Evolutionary conservation across 1,140 invertebrate species (phyloP).

Genomic region (Liolophura sinensis): DNA sequence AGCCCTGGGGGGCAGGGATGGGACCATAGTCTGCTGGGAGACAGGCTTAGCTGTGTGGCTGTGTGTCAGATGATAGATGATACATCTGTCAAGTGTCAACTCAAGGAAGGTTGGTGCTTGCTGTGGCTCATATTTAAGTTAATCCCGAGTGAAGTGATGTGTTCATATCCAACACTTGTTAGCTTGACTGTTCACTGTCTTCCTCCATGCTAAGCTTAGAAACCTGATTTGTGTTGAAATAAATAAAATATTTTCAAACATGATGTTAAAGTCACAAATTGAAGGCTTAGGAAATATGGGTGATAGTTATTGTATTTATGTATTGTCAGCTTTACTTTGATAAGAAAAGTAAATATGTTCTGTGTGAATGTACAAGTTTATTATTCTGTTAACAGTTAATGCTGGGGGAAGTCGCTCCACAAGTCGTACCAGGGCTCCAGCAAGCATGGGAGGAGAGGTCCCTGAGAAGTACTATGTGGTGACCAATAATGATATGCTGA

Average conservation of each 20-base stretch:
- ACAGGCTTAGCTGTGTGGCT: constrained; percentile 74
- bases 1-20: constrained; percentile 73
- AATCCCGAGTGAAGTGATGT: too few species aligned
- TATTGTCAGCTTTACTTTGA: neutral
- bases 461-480: constrained; percentile 76
- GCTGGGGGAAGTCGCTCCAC: neutral
- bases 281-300: neutral
- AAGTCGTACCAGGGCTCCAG: constrained; percentile 30
- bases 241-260: too few species aligned
- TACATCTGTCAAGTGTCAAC: constrained; percentile 63
- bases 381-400: neutral
- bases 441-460: constrained; percentile 63
- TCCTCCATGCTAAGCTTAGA: too few species aligned
- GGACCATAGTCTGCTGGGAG: constrained; percentile 73
- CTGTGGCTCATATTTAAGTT: neutral
- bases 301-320: neutral
- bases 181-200: too few species aligned
- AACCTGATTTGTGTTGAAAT: too few species aligned
- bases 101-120: constrained; percentile 29
- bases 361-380: neutral
- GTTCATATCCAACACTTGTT: too few species aligned
- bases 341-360: neutral
- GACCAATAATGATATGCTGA: constrained; percentile 74
- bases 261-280: neutral
- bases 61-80: constrained; percentile 78